Percentiles rank a stretch among this genome's conserved stretches.
phyloP scores from a whole-genome alignment of 2,797 vertebrate genomes.

The Catamblyrhynchus diadema region DNA sequence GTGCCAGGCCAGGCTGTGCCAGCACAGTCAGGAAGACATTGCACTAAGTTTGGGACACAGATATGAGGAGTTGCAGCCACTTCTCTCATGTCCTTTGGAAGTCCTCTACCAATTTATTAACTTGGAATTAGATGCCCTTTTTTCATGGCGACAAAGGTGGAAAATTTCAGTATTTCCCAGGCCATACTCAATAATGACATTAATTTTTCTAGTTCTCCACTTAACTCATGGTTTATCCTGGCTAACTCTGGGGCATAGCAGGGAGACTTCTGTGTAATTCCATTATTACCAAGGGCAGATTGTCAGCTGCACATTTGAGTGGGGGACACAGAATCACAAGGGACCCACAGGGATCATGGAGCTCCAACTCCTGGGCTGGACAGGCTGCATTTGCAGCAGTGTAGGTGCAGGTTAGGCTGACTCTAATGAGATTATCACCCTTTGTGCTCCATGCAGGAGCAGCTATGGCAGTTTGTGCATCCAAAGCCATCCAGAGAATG shows the following conservation, averaged over 20 bases:
- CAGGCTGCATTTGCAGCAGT: not conserved
- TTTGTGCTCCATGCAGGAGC: not conserved
- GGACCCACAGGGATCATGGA: too few species aligned
- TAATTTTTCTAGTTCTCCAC: not conserved
- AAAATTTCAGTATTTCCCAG: not conserved
- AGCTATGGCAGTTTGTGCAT: not conserved
- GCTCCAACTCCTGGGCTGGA: not conserved
- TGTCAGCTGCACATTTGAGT: not conserved
- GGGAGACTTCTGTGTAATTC: not conserved
- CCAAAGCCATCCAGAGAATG: not conserved
- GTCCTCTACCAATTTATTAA: not conserved
- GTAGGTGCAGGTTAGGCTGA: not conserved
- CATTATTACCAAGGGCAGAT: not conserved
- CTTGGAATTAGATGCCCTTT: not conserved
- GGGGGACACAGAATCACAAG: not conserved
- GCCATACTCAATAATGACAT: not conserved
- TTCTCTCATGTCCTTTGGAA: not conserved
- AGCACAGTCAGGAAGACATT: not conserved
- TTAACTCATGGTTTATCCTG: not conserved
- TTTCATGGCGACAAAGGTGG: not conserved
- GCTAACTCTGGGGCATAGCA: not conserved
- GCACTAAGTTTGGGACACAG: not conserved
- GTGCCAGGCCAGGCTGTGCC: not conserved
- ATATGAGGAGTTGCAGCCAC: not conserved
- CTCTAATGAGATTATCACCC: fast-evolving